Evolutionary conservation across 2,797 vertebrate genomes (phyloP).

Genomic region (Aselliscus stoliczkanus): DNA sequence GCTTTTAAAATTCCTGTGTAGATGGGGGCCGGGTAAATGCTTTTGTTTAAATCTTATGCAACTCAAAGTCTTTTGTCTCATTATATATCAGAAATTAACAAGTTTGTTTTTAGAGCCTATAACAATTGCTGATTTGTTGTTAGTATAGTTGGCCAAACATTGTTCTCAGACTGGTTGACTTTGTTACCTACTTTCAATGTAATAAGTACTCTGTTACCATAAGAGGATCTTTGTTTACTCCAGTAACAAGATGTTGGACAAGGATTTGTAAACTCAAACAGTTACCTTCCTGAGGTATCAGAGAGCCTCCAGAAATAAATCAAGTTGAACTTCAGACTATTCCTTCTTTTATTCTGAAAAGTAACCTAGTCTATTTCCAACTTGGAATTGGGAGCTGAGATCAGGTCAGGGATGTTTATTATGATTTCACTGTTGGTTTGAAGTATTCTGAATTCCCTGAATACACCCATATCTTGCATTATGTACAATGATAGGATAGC

Average conservation of each 20-base stretch:
- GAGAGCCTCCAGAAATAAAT: conserved; percentile 43
- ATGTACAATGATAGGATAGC: neutral
- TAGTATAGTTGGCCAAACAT: neutral
- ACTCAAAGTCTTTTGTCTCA: neutral
- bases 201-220: conserved; percentile 30
- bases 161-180: conserved; percentile 30
- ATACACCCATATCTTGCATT: neutral
- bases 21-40: neutral
- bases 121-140: neutral
- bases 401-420: neutral
- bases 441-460: neutral
- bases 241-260: conserved; percentile 47
- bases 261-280: conserved; percentile 37
- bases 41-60: neutral
- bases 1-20: neutral
- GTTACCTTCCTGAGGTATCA: conserved; percentile 37
- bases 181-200: conserved; percentile 55
- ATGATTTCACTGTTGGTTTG: neutral
- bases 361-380: neutral
- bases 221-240: conserved; percentile 68
- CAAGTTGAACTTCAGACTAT: neutral
- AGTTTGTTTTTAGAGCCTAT: neutral
- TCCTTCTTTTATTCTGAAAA: conserved; percentile 14
- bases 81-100: neutral
- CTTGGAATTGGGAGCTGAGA: neutral